A percentile compares a stretch with the other conserved stretches of the same genome.
phyloP scores from a whole-genome alignment of 2,888 invertebrate genomes.

The Hydroisotoma schaefferi region DNA sequence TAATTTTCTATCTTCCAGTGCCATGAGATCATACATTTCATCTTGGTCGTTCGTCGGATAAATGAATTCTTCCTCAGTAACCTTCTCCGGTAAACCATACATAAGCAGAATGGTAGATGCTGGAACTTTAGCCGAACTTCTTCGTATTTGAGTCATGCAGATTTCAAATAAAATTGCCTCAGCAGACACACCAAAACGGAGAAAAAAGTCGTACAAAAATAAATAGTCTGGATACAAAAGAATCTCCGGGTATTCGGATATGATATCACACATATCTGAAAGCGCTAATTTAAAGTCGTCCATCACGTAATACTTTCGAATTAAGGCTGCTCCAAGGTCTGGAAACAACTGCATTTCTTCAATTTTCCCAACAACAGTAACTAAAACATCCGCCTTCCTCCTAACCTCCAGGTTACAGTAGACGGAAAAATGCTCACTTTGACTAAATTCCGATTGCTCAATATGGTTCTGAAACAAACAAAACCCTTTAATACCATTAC shows the following conservation, averaged over 20 bases:
- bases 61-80: no score
- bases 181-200: constrained; percentile 27
- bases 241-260: constrained; percentile 26
- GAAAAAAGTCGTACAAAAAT: constrained; percentile 32
- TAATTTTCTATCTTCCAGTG: no score
- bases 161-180: constrained; percentile 30
- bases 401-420: no score
- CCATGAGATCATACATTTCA: no score
- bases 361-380: constrained; percentile 26
- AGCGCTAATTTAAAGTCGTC: constrained; percentile 24
- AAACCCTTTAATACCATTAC: no score
- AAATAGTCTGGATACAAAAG: constrained; percentile 24
- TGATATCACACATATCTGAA: constrained; percentile 22
- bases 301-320: constrained; percentile 24
- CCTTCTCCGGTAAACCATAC: neutral
- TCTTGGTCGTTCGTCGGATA: no score
- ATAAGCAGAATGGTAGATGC: constrained; percentile 29
- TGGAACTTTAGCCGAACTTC: constrained; percentile 20
- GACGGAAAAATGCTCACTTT: no score
- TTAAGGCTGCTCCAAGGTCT: constrained; percentile 8
- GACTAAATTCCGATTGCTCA: no score
- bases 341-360: constrained; percentile 15
- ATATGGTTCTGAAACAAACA: no score
- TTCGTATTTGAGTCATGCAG: constrained; percentile 26
- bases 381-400: no score